Evolutionary conservation across 2,113 vertebrate genomes (phyloP).

Genomic region (Panthera leo): DNA sequence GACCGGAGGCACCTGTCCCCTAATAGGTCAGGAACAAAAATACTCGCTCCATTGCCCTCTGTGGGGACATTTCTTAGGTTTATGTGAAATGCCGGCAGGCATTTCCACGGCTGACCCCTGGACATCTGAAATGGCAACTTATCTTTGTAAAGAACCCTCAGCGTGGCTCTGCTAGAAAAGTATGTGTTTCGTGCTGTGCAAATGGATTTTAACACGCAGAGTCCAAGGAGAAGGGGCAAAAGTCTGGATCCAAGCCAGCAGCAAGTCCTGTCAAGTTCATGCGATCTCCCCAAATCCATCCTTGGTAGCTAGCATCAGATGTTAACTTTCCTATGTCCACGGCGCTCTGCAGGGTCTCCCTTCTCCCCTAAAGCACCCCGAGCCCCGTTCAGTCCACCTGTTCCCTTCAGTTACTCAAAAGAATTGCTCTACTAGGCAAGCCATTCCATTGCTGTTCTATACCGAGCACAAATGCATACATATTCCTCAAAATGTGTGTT

Average conservation of each 20-base stretch:
- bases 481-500: background rate
- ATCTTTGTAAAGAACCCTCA: background rate
- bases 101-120: background rate
- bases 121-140: background rate
- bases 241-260: background rate
- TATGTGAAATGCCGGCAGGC: background rate
- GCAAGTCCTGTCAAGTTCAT: too few relatives aligned
- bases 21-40: background rate
- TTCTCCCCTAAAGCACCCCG: too few relatives aligned
- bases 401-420: background rate
- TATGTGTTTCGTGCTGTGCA: rapidly evolving
- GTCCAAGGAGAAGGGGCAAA: background rate
- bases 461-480: background rate
- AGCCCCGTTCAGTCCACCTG: background rate
- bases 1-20: rapidly evolving
- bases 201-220: background rate
- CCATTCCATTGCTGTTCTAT: background rate
- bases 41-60: too few relatives aligned
- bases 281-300: background rate
- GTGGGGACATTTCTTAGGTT: background rate
- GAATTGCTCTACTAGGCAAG: background rate
- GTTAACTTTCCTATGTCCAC: background rate
- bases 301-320: background rate
- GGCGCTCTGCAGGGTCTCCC: too few relatives aligned
- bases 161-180: background rate